These are phyloP conservation scores for Brachionus manjavacas DNA, from an alignment of 1,140 invertebrate species.

Conservation along the genomic window DNA sequence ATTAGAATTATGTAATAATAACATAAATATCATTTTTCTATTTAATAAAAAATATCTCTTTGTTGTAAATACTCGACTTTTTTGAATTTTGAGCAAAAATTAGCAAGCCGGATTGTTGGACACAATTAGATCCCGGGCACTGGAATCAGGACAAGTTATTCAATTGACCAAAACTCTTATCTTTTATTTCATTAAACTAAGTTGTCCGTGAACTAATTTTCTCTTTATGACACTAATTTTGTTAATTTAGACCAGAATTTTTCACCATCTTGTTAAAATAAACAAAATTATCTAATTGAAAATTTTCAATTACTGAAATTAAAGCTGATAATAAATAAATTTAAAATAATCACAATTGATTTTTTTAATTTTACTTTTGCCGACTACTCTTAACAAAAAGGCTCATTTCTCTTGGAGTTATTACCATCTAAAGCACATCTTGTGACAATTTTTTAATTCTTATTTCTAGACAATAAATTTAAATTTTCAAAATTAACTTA, in stretches of 20 bases:
- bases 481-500: too few relatives aligned
- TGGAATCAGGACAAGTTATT: neutral
- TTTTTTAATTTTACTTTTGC: too few relatives aligned
- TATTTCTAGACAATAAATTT: too few relatives aligned
- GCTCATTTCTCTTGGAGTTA: too few relatives aligned
- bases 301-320: neutral
- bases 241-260: neutral
- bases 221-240: neutral
- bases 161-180: neutral
- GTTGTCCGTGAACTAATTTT: neutral
- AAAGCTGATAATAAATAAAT: too few relatives aligned
- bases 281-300: neutral
- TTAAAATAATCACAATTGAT: too few relatives aligned
- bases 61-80: neutral
- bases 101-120: neutral
- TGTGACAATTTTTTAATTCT: too few relatives aligned
- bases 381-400: too few relatives aligned
- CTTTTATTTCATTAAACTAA: neutral
- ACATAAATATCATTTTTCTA: neutral
- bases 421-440: too few relatives aligned
- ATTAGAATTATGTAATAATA: neutral
- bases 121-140: neutral
- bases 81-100: neutral
- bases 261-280: neutral
- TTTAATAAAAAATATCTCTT: neutral